Evolutionary conservation across 2,888 invertebrate species (phyloP).

Genomic region (Melinaea menophilus): DNA sequence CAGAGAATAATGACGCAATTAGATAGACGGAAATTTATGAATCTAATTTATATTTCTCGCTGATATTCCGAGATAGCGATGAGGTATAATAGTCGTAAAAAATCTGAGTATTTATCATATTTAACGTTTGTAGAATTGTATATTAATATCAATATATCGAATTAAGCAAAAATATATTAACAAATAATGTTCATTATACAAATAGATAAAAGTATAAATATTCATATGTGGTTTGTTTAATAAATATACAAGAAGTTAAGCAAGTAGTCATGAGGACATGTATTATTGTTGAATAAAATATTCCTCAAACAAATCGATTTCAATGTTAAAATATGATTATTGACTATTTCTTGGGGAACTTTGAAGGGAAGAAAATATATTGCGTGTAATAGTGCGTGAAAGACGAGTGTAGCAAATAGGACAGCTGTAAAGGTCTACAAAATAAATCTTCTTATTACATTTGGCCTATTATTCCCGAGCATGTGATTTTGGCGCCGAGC

Average conservation of each 20-base stretch:
- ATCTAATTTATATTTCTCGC: conserved; percentile 28
- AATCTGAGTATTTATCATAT: conserved; percentile 24
- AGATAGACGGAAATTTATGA: conserved; percentile 29
- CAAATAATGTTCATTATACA: too few species aligned
- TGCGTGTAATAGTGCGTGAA: conserved; percentile 10
- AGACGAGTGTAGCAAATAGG: conserved; percentile 14
- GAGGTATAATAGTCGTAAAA: conserved; percentile 20
- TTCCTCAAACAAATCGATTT: not conserved
- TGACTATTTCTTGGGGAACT: not conserved
- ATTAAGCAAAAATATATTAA: not conserved
- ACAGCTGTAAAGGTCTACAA: conserved; percentile 15
- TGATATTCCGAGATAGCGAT: conserved; percentile 28
- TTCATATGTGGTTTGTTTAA: too few species aligned
- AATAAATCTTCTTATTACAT: conserved; percentile 25
- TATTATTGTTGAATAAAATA: too few species aligned
- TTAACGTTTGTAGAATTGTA: conserved; percentile 17
- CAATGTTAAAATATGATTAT: not conserved
- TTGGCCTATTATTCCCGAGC: conserved; percentile 27
- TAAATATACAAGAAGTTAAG: too few species aligned
- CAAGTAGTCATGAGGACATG: too few species aligned
- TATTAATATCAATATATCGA: conserved; percentile 18
- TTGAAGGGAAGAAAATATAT: conserved; percentile 5
- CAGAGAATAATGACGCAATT: conserved; percentile 28
- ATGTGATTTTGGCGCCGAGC: conserved; percentile 21
- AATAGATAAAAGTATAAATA: too few species aligned